A percentile compares a stretch with the other conserved stretches of the same genome.
These are phyloP conservation scores for Augochlorella aurata DNA, from an alignment of 2,888 invertebrate species.

Conservation along the genomic window DNA sequence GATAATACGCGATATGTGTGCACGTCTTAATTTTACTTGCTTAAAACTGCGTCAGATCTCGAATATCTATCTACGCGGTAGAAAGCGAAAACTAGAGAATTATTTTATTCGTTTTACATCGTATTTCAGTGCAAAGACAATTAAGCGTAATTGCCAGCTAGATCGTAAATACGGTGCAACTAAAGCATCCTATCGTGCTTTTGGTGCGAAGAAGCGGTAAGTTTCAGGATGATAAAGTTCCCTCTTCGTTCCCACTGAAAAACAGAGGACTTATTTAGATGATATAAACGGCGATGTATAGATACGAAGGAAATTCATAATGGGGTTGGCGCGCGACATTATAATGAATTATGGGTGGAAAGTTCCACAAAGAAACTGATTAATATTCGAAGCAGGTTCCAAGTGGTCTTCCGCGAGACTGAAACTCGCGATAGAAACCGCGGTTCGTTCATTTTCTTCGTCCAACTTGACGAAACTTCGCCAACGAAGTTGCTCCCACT, in stretches of 20 bases:
- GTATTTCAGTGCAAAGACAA: too few relatives aligned
- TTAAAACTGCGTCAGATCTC: too few relatives aligned
- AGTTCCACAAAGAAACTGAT: slow-evolving; percentile 45
- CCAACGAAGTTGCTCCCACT: slow-evolving; percentile 57
- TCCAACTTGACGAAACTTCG: slow-evolving; percentile 58
- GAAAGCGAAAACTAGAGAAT: too few relatives aligned
- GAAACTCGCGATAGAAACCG: slow-evolving; percentile 51
- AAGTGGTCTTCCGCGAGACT: slow-evolving; percentile 44
- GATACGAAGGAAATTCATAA: background rate
- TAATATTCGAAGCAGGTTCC: slow-evolving; percentile 57
- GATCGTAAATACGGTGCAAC: too few relatives aligned
- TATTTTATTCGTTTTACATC: too few relatives aligned
- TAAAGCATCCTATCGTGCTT: too few relatives aligned
- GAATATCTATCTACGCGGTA: too few relatives aligned
- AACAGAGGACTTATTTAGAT: background rate
- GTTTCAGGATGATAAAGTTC: background rate
- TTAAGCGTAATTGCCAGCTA: too few relatives aligned
- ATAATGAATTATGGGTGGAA: slow-evolving; percentile 26
- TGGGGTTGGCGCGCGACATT: background rate
- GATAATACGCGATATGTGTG: too few relatives aligned
- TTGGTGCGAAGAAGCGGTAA: too few relatives aligned
- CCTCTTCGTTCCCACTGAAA: background rate
- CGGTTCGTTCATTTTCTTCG: slow-evolving; percentile 55
- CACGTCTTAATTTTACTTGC: too few relatives aligned
- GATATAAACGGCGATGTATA: background rate